Evolutionary conservation across 1,140 invertebrate species (phyloP), one percentile per base, ranked within the genome.

Genomic region (Magallana angulata): DNA sequence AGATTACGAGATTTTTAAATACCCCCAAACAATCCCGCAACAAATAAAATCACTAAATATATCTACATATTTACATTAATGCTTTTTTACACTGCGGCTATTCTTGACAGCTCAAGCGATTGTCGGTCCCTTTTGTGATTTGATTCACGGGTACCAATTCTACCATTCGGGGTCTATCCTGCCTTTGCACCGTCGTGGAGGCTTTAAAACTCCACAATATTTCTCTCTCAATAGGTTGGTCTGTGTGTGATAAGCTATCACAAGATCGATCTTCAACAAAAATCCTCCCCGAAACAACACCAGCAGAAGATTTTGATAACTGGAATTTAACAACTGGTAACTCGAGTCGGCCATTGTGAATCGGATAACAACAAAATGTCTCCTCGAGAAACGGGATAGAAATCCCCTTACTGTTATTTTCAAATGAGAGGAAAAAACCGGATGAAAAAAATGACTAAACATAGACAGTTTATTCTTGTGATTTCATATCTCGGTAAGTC

Each of bases 31-130:
- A 76, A 76, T 30, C 68, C 68, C 9, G 9, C 68, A 30, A 76
- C 68, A 76, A 76, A 76, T 76, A 76, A 76, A 76, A 76, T 76
- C 68, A 76, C 68, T 30, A 24, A 30, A 76, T 76, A 76, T 76
- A 76, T 76, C 68, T 76, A 76, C 68, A 76, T 76, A 76, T 76
- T 76, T 76, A 76, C 68, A 64, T 76, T 76, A 76, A 76, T 76
- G 68, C 68, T 76, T 76, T 30, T 64, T 48, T 48, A 48, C 36
- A n/a, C 60, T 16, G 68, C 68, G 68, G 24, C 18, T 30, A 76
- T 76, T 76, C 68, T 18, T 4, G 36, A 24, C 24, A 76, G 24
- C 36, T 76, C 68, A 76, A 36, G 68, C 68, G 68, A 30, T 76
- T 76, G 8, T 30, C 68, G 68, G 48, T 76, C 68, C 9, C 9